Evolutionary conservation across 37 sponge, comb jelly and placozoan species (phyloP).

Genomic region (Agelas oroides): DNA sequence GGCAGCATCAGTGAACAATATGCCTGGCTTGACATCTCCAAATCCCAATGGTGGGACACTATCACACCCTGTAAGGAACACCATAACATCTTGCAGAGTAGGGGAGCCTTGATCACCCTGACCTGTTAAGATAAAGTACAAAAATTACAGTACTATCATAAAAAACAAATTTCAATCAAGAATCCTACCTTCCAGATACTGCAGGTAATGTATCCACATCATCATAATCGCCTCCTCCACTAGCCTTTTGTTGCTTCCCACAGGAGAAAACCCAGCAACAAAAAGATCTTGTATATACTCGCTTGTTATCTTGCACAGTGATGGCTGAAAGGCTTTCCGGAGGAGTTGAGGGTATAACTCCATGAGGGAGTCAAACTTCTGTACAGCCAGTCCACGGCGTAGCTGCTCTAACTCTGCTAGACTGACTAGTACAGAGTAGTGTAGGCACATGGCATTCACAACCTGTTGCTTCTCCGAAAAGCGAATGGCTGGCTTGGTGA

Average conservation of each 20-base stretch:
- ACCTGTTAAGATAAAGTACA: not conserved
- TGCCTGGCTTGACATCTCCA: not conserved
- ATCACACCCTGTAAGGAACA: conserved; percentile 18
- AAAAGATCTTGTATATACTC: conserved; percentile 13
- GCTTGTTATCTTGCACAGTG: not conserved
- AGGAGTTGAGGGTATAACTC: conserved; percentile 5
- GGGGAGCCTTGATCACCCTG: conserved; percentile 5
- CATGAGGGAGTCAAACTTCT: conserved; percentile 12
- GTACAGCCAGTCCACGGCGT: conserved; percentile 2
- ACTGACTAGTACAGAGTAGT: conserved; percentile 23
- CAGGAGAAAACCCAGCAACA: conserved; percentile 7
- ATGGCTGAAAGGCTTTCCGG: not conserved
- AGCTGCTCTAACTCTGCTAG: conserved; percentile 53
- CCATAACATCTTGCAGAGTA: conserved; percentile 10
- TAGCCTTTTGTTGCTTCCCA: not conserved
- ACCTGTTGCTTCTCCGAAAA: conserved; percentile 23
- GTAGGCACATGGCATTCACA: conserved; percentile 21
- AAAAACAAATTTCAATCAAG: too few species aligned
- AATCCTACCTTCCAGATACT: conserved; percentile 10
- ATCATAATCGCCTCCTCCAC: not conserved
- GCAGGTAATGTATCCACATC: conserved; percentile 4
- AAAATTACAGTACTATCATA: not conserved
- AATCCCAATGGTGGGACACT: conserved; percentile 12
- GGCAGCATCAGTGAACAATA: not conserved
- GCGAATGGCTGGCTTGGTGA: conserved; percentile 13